These are phyloP conservation scores for Bombus turneri DNA, from an alignment of 1,140 invertebrate genomes.

Conservation along the genomic window DNA sequence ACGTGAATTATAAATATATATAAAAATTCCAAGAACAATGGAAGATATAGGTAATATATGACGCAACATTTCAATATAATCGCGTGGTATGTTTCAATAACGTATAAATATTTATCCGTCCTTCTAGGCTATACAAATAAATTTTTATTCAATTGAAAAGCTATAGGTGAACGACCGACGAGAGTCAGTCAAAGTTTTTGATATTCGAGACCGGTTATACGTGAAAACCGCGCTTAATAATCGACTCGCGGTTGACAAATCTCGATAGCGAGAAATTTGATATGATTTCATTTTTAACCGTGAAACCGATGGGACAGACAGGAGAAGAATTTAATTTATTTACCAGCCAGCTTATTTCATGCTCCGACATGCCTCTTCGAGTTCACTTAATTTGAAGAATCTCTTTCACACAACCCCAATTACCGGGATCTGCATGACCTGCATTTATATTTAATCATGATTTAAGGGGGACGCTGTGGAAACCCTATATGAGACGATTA, in stretches of 20 bases:
- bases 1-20: neutral
- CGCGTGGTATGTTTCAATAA: neutral
- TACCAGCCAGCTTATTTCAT: neutral
- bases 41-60: neutral
- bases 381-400: constrained; percentile 27
- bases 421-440: constrained; percentile 2
- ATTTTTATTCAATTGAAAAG: constrained; percentile 20
- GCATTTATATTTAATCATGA: constrained; percentile 40
- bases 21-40: neutral
- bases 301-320: neutral
- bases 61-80: neutral
- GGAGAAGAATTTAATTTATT: constrained; percentile 5
- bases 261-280: neutral
- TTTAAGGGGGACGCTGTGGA: constrained; percentile 4
- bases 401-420: neutral
- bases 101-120: constrained; percentile 4
- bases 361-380: neutral
- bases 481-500: constrained; percentile 26
- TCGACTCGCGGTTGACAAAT: neutral
- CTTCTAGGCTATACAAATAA: neutral
- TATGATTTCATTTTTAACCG: neutral
- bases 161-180: neutral
- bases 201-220: neutral
- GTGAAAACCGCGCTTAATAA: neutral
- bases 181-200: neutral